These are phyloP conservation scores for Acestrorhynchus altus DNA, from an alignment of 2,797 vertebrate species.

Conservation along the genomic window DNA sequence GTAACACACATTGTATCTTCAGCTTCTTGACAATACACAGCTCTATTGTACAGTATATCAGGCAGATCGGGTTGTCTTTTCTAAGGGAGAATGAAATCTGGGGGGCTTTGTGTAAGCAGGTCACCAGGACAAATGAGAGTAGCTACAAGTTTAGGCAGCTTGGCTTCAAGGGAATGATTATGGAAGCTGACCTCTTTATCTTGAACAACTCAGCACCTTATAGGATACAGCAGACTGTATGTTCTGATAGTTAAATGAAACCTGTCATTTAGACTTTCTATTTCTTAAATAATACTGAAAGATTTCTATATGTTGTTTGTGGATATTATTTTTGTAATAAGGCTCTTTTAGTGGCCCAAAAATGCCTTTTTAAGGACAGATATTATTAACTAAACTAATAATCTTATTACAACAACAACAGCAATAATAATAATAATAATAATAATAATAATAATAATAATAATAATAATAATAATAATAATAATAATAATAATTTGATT, in stretches of 20 bases:
- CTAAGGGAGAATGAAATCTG: background rate
- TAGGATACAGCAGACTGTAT: background rate
- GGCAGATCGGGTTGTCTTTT: background rate
- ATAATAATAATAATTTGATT: too few relatives aligned
- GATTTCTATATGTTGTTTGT: too few relatives aligned
- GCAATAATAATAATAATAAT: too few relatives aligned
- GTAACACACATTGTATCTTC: too few relatives aligned
- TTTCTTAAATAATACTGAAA: background rate
- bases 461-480: too few relatives aligned
- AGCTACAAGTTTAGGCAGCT: slow-evolving; percentile 20
- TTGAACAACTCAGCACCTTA: background rate
- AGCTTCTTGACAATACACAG: too few relatives aligned
- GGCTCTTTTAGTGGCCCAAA: too few relatives aligned
- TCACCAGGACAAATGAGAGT: slow-evolving; percentile 39
- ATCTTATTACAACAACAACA: too few relatives aligned
- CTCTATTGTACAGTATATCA: background rate
- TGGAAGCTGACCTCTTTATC: slow-evolving; percentile 8
- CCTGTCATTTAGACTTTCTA: background rate
- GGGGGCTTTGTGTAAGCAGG: slow-evolving; percentile 11
- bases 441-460: too few relatives aligned
- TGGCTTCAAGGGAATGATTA: slow-evolving; percentile 36
- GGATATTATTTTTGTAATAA: too few relatives aligned
- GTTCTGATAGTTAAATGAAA: background rate
- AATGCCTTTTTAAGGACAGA: too few relatives aligned
- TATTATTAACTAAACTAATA: too few relatives aligned